phyloP scores from a whole-genome alignment of 2,888 invertebrate genomes.

The Danaus chrysippus region DNA sequence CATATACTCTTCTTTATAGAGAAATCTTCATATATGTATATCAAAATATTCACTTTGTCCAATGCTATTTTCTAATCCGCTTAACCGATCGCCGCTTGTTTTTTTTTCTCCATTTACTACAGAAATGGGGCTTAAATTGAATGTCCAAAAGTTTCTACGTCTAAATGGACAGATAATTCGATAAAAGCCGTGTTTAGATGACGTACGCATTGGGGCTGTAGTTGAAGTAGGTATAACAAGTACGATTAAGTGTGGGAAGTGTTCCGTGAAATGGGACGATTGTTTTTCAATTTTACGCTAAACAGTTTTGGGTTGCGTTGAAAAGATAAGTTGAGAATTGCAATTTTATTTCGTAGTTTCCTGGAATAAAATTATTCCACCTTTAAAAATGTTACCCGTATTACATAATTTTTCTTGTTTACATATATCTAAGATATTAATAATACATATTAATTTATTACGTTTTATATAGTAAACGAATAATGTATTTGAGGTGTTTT shows the following conservation, averaged over 20 bases:
- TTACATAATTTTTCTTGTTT: no score
- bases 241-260: slow-evolving; percentile 28
- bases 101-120: slow-evolving; percentile 13
- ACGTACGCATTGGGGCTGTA: slow-evolving; percentile 22
- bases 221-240: slow-evolving; percentile 31
- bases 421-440: no score
- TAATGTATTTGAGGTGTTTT: no score
- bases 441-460: no score
- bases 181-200: slow-evolving; percentile 21
- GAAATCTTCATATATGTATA: no score
- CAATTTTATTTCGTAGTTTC: slow-evolving; percentile 2
- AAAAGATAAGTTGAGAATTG: slow-evolving; percentile 30
- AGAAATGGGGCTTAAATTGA: slow-evolving; percentile 18
- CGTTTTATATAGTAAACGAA: no score
- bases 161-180: slow-evolving; percentile 18
- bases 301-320: slow-evolving; percentile 29
- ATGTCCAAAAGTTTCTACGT: slow-evolving; percentile 15
- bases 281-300: slow-evolving; percentile 38
- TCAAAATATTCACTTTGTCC: no score
- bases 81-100: slow-evolving; percentile 3
- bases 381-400: no score
- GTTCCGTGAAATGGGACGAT: slow-evolving; percentile 37
- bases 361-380: background rate
- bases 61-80: background rate
- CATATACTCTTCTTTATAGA: no score